These are phyloP conservation scores for Ammodytes dubius DNA, from an alignment of 2,113 vertebrate genomes.

Conservation along the genomic window DNA sequence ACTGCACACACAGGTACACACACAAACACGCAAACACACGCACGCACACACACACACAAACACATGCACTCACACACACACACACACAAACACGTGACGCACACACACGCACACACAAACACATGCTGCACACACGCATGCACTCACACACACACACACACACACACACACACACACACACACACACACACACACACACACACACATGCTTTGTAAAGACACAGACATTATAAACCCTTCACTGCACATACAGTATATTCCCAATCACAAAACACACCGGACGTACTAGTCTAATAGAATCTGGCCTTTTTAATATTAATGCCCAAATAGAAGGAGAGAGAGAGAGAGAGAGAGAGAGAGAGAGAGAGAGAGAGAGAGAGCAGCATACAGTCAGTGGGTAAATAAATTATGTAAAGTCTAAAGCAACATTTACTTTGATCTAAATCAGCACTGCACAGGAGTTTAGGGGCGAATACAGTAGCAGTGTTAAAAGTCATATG, in stretches of 20 bases:
- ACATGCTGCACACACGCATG: too few species aligned
- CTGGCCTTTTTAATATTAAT: slow-evolving; percentile 23
- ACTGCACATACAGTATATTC: not conserved
- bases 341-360: not conserved
- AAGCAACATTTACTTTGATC: slow-evolving; percentile 2
- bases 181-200: not conserved
- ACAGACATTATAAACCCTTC: too few species aligned
- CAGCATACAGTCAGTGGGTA: slow-evolving; percentile 1
- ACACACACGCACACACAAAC: not conserved
- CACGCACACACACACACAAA: too few species aligned
- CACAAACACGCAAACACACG: not conserved
- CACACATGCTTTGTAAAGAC: too few species aligned
- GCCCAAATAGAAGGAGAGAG: not conserved
- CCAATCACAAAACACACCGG: not conserved
- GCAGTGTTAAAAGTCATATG: not conserved
- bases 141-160: not conserved
- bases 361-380: not conserved
- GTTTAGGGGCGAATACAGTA: slow-evolving; percentile 8
- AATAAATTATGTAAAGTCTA: slow-evolving; percentile 34
- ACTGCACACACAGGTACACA: too few species aligned
- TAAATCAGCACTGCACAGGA: not conserved
- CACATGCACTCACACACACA: too few species aligned
- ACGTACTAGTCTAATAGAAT: not conserved
- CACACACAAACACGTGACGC: not conserved
- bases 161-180: not conserved